Evolutionary conservation across 1,140 invertebrate genomes (phyloP).

Genomic region (Procambarus virginalis): DNA sequence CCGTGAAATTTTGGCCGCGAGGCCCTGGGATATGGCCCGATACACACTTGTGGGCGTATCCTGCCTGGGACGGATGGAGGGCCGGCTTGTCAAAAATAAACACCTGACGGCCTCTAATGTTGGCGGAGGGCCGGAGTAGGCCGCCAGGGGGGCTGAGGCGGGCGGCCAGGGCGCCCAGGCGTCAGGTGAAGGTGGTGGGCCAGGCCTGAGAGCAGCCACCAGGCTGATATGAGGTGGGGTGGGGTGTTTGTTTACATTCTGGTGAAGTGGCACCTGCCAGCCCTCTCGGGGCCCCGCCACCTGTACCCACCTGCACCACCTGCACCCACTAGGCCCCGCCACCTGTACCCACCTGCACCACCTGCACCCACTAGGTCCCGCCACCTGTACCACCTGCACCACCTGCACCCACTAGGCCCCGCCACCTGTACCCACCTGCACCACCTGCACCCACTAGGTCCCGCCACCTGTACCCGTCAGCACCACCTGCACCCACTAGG

Average conservation of each 20-base stretch:
- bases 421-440: no score
- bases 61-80: slow-evolving; percentile 5
- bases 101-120: not conserved
- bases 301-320: no score
- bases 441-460: no score
- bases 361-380: no score
- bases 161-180: not conserved
- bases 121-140: not conserved
- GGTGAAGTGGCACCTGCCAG: not conserved
- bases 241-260: slow-evolving; percentile 6
- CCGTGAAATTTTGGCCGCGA: not conserved
- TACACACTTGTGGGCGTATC: slow-evolving; percentile 56
- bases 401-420: no score
- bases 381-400: no score
- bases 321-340: no score
- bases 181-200: not conserved
- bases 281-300: not conserved
- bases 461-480: no score
- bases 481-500: no score
- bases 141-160: not conserved
- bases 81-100: slow-evolving; percentile 56
- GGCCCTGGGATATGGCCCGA: not conserved
- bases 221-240: not conserved
- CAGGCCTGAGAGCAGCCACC: not conserved
- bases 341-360: no score